Evolutionary conservation across 2,888 invertebrate genomes (phyloP), one percentile per base, ranked within the genome.

Genomic region (Drosophila lutescens): DNA sequence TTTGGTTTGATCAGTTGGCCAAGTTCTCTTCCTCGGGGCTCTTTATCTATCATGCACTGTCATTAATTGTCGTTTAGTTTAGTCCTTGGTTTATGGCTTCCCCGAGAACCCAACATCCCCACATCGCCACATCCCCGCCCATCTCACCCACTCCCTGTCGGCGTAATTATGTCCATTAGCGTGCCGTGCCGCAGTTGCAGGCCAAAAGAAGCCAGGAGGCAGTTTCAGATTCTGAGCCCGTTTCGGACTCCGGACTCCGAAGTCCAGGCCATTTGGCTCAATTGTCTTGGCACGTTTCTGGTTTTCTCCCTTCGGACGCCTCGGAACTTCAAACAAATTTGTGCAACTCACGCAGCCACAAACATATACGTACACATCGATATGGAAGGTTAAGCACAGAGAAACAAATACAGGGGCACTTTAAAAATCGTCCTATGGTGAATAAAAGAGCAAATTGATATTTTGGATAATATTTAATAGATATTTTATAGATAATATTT

Each of bases 131-230:
- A 10, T 43, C 2, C 15, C 5, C 15, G 9, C 8, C 34, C 7
- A 26, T 26, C 20, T 9, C 12, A 9, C 34, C 20, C 49, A 9
- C 13, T 13, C 36, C 44, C 38, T 57, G 47, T 41, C 68, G 57
- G 76, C 80, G 79, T 84, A 82, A 81, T 85, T 85, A 79, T 76
- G 69, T 76, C 76, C 82, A 85, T 85, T 83, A 79, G 70, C 77
- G 63, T 71, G 56, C 77, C 66, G 54, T 43, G 66, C 63, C 76
- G 76, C 57, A 57, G 76, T 71, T 77, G 75, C 66, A 74, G 79
- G 67, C 50, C 54, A 54, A 50, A 50, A 62, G 55, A 72, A 76
- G 65, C 47, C 54, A 50, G 69, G 36, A 56, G 44, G 58, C 69
- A 53, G 46, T 67, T 63, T 62, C 17, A 17, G 46, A 62, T 40